These are phyloP conservation scores for Perithous albicinctus DNA, from an alignment of 2,888 invertebrate species.

Conservation along the genomic window DNA sequence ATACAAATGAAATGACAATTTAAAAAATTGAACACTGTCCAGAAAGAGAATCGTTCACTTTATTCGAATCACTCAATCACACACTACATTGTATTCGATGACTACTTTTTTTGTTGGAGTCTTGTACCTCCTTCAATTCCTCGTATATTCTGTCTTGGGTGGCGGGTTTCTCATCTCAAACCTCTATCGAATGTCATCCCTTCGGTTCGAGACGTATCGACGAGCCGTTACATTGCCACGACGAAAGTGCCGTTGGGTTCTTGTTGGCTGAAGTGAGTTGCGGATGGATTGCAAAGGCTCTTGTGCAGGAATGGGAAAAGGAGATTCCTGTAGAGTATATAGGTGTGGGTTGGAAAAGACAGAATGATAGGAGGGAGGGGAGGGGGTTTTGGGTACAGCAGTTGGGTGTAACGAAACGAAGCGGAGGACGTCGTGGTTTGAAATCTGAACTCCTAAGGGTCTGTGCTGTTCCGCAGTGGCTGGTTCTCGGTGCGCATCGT, in stretches of 20 bases:
- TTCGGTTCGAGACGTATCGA: neutral
- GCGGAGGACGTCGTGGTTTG: constrained; percentile 70
- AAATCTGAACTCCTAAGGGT: constrained; percentile 76
- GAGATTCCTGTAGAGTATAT: constrained; percentile 18
- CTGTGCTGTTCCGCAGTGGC: constrained; percentile 53
- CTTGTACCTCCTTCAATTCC: too few relatives aligned
- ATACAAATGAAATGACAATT: too few relatives aligned
- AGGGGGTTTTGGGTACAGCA: constrained; percentile 61
- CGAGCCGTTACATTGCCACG: neutral
- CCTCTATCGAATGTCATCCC: constrained; percentile 10
- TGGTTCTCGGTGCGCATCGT: constrained; percentile 52
- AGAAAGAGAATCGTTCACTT: too few relatives aligned
- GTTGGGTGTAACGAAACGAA: constrained; percentile 56
- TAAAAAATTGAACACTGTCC: too few relatives aligned
- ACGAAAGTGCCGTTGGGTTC: constrained; percentile 25
- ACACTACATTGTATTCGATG: too few relatives aligned
- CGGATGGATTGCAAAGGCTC: constrained; percentile 17
- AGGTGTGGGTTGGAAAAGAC: constrained; percentile 11
- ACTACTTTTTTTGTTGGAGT: too few relatives aligned
- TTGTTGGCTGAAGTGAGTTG: constrained; percentile 40
- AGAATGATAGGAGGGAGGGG: constrained; percentile 38
- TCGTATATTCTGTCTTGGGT: neutral
- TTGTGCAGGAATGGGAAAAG: constrained; percentile 26
- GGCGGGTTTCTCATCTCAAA: constrained; percentile 1
- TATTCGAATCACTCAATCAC: too few relatives aligned